Base-by-base conservation (phyloP, 2,888 invertebrate species). In the Trachelus troglodyta region DNA sequence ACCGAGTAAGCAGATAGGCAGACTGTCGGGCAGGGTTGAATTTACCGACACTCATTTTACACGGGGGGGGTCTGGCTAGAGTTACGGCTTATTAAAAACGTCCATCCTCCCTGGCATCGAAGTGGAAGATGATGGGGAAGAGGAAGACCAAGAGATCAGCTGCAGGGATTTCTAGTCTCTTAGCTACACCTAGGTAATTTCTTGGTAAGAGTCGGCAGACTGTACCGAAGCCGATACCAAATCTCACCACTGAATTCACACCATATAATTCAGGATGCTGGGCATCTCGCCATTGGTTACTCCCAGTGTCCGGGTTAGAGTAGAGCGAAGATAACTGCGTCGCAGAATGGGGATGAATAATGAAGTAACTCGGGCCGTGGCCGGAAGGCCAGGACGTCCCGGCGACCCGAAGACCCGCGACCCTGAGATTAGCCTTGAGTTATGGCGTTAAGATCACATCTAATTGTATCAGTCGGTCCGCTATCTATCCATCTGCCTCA, bases 391-490 rank as follows among this genome's bases (percentile, higher is more conserved):
- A 85, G 80, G 82, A 69, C 75, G 78, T 84, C 83, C 84, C 79
- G 75, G 34, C 31, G 84, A 82, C 84, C 84, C 82, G 82, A 82
- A 81, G 83, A 86, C 86, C 84, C 79, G 74, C 80, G 81, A 80
- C 80, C 87, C 79, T 56, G 86, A 91, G 91, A 91, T 91, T 91
- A 91, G 90, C 88, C 85, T 83, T 91, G 90, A 91, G 89, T 91
- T 91, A 91, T 91, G 88, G 90, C 87, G 88, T 88, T 89, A 87
- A 90, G 91, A 91, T 91, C 89, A 88, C 88, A 91, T 91, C 91
- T 90, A 90, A 91, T 91, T 91, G 91, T 91, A 91, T 91, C 91
- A 90, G 90, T 83, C 85, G 87, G 83, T 83, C 85, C 83, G 84
- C 87, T 73, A 75, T 78, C 78, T 78, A 76, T 75, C 85, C 56